phyloP scores from a whole-genome alignment of 30 jellyfish, hydroid and myxozoan species.

The Hydractinia echinata region DNA sequence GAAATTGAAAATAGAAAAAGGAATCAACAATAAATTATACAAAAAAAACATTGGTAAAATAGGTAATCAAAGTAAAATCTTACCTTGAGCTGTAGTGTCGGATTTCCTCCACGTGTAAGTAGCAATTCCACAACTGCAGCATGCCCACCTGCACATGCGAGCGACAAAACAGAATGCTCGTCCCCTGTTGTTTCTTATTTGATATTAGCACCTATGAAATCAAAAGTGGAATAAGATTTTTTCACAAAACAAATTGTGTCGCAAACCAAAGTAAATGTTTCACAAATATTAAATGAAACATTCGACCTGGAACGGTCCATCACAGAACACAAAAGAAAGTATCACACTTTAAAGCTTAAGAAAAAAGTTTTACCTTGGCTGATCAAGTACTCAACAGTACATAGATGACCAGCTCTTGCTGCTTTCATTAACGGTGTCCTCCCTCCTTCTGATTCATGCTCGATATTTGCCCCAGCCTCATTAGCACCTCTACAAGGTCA shows the following conservation, averaged over 20 bases:
- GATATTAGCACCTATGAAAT: conserved; percentile 30
- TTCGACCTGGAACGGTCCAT: not conserved
- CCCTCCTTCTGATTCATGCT: conserved; percentile 96
- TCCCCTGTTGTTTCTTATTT: conserved; percentile 60
- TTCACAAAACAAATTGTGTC: too few relatives aligned
- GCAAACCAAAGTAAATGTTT: not conserved
- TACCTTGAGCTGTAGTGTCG: conserved; percentile 73
- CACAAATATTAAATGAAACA: not conserved
- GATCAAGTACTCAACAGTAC: conserved; percentile 76
- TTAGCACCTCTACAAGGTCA: conserved; percentile 76
- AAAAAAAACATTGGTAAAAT: not conserved
- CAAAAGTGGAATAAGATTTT: not conserved
- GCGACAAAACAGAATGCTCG: conserved; percentile 86
- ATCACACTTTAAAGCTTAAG: not conserved
- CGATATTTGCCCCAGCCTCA: conserved; percentile 82
- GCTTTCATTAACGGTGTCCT: conserved; percentile 96
- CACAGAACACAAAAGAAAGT: not conserved
- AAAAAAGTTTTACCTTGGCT: conserved; percentile 53
- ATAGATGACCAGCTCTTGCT: conserved; percentile 95
- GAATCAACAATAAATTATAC: not conserved
- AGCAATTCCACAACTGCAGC: conserved; percentile 78
- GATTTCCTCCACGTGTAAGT: conserved; percentile 87
- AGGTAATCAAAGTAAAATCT: not conserved
- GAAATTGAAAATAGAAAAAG: conserved; percentile 13
- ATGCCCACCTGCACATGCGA: conserved; percentile 98